These are phyloP conservation scores for Hydractinia symbiolongicarpus DNA, from an alignment of 30 jellyfish, hydroid and myxozoan genomes.

Conservation along the genomic window DNA sequence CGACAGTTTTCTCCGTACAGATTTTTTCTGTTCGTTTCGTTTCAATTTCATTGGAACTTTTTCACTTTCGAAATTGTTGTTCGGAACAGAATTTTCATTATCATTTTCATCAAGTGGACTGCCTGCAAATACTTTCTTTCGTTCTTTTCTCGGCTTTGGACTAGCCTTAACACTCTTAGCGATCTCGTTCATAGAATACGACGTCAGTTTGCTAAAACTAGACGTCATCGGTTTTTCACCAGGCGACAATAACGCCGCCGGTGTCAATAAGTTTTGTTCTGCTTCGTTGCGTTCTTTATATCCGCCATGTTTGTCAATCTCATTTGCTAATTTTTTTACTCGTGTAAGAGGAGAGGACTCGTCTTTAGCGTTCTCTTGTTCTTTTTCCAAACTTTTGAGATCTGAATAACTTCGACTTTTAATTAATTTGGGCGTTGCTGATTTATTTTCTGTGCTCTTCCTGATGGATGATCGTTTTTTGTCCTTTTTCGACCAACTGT, in stretches of 20 bases:
- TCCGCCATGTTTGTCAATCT: not conserved
- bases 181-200: not conserved
- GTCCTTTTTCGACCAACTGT: conserved; percentile 31
- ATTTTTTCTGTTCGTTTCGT: conserved; percentile 60
- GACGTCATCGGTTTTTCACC: not conserved
- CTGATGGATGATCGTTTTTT: conserved; percentile 1
- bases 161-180: not conserved
- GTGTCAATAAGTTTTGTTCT: not conserved
- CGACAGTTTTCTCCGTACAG: conserved; percentile 82
- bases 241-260: conserved; percentile 10
- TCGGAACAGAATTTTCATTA: not conserved
- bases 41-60: conserved; percentile 28
- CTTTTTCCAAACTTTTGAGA: conserved; percentile 22
- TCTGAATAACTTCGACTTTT: conserved; percentile 34
- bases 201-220: conserved; percentile 7
- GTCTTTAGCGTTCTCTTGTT: conserved; percentile 1
- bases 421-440: conserved; percentile 1
- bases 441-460: conserved; percentile 13
- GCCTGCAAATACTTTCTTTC: not conserved
- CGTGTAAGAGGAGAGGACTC: not conserved
- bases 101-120: not conserved
- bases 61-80: not conserved
- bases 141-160: conserved; percentile 10
- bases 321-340: conserved; percentile 2
- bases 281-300: not conserved